phyloP scores from a whole-genome alignment of 2,888 invertebrate species.

The Caenorhabditis uteleia region DNA sequence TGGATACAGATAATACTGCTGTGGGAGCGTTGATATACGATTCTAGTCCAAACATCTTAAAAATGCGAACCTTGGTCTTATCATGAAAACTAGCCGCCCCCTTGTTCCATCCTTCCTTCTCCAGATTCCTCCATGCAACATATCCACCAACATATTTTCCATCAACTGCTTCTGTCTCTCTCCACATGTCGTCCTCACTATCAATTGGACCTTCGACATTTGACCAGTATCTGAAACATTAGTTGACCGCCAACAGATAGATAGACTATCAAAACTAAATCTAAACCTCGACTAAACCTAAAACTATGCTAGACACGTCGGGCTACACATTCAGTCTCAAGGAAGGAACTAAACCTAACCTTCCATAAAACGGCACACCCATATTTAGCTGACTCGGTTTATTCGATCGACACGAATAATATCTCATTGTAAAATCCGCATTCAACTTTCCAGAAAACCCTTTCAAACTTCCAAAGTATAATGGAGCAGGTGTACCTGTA shows the following conservation, averaged over 20 bases:
- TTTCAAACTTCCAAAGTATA: too few relatives aligned
- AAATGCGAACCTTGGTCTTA: slow-evolving; percentile 46
- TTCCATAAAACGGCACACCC: too few relatives aligned
- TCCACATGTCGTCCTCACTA: slow-evolving; percentile 56
- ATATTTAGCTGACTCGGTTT: too few relatives aligned
- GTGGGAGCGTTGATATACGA: too few relatives aligned
- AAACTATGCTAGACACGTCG: too few relatives aligned
- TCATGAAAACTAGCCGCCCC: slow-evolving; percentile 44
- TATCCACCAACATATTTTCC: slow-evolving; percentile 51
- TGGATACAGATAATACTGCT: too few relatives aligned
- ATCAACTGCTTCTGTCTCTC: slow-evolving; percentile 32
- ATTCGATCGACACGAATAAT: too few relatives aligned
- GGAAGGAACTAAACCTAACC: too few relatives aligned
- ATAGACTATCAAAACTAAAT: not conserved
- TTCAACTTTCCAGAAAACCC: too few relatives aligned
- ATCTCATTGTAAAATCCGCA: too few relatives aligned
- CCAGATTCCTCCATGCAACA: slow-evolving; percentile 51
- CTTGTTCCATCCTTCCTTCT: slow-evolving; percentile 41
- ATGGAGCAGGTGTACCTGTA: slow-evolving; percentile 55
- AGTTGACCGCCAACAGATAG: not conserved
- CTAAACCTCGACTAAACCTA: too few relatives aligned
- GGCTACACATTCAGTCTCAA: too few relatives aligned
- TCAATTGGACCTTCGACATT: slow-evolving; percentile 56
- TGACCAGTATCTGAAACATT: slow-evolving; percentile 41
- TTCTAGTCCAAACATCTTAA: slow-evolving; percentile 32